Evolutionary conservation across 2,113 vertebrate species (phyloP), one percentile per base, ranked within the genome.

Genomic region (Cinclus cinclus): DNA sequence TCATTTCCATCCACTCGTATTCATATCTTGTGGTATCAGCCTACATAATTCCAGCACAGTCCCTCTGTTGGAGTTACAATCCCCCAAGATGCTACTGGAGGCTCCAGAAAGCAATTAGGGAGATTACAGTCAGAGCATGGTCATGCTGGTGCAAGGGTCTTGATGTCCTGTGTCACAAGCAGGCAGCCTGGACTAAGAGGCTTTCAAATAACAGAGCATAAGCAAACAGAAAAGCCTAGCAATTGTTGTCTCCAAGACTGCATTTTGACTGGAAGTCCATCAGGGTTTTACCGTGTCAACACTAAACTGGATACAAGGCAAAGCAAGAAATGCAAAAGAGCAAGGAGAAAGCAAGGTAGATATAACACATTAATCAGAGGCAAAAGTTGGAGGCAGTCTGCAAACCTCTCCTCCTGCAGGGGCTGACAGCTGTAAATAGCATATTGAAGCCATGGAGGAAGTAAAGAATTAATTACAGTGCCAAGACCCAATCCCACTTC

Each of bases 381-480:
- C 30, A 94, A 50, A 92, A 96, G 79, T 91, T 92, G 85, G 75
- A 90, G 83, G 70, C 83, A 91, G 87, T 15, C 82, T 96, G 95
- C 68, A 93, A 67, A 92, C 52, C 90, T 93, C 52, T 67, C 59
- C 68, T 83, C 65, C 76, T 90, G 83, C 85, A 71, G 1, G 12
- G 76, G 63, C 91, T 89, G 90, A 55, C 1, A 22, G 70, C 83
- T 93, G 83, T 86, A 89, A 94, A 94, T 74, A 96, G 90, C 78
- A 69, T 69, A 59, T 49, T 88, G 92, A 93, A 90, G 85, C 85
- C 84, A 89, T 78, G 87, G 76, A 96, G 91, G 92, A 94, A 95
- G 91, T 92, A 82, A 89, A 89, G 87, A 92, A 96, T 96, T 95
- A 97, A 97, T 97, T 96, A 96, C 82, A 87, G 69, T 89, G 84